Percentiles rank a stretch among this genome's conserved stretches.
Evolutionary conservation across 2,113 vertebrate species (phyloP).

Genomic region (Petrocephalus zakoni): DNA sequence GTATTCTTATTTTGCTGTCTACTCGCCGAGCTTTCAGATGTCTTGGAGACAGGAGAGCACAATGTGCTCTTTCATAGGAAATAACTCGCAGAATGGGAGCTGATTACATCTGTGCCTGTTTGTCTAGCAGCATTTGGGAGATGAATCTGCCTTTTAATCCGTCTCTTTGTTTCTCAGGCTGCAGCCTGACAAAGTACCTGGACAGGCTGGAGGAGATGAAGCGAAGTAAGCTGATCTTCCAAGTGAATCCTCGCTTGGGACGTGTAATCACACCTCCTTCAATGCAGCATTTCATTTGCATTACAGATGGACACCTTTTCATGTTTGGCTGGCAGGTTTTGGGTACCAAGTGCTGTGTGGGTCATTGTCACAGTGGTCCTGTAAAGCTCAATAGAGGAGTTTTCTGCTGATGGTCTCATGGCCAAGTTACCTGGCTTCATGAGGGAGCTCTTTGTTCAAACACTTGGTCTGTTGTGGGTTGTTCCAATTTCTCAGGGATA

Average conservation of each 20-base stretch:
- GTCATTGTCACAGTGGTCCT: background rate
- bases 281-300: background rate
- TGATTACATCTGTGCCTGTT: constrained; percentile 5
- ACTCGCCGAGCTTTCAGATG: background rate
- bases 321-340: background rate
- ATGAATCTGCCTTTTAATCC: background rate
- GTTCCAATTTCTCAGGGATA: constrained; percentile 65
- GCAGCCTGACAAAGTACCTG: constrained; percentile 81
- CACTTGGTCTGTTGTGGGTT: constrained; percentile 52
- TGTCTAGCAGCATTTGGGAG: background rate
- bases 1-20: background rate
- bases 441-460: constrained; percentile 41
- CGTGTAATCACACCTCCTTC: background rate
- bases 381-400: constrained; percentile 29
- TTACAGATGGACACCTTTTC: background rate
- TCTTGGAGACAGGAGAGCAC: background rate
- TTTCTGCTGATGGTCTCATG: constrained; percentile 46
- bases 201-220: constrained; percentile 85
- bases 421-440: constrained; percentile 22
- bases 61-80: background rate
- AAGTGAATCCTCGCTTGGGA: background rate
- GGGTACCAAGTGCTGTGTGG: background rate
- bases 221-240: constrained; percentile 74
- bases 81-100: background rate
- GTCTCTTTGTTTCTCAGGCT: constrained; percentile 58